Conservation (phyloP, 2,888 invertebrate genomes). For the Epicampocera succincta region DNA sequence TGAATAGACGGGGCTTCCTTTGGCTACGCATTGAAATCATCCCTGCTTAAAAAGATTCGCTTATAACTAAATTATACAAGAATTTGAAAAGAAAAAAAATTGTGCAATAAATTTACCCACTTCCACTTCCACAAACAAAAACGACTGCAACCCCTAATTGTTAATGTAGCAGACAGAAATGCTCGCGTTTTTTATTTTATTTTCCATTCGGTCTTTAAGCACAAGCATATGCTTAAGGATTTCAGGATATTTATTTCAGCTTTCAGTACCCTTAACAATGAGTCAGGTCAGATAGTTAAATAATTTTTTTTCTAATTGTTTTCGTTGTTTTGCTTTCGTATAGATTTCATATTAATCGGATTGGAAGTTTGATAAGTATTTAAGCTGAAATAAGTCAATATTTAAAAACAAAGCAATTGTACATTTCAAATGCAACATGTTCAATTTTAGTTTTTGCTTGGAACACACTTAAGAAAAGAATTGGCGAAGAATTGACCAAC, state of each 20-base stretch:
- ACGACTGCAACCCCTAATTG: constrained; percentile 53
- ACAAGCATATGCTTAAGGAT: constrained; percentile 67
- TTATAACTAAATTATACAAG: constrained; percentile 70
- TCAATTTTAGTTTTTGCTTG: constrained; percentile 65
- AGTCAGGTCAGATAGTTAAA: constrained; percentile 52
- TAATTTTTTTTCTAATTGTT: constrained; percentile 35
- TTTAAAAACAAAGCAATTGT: constrained; percentile 69
- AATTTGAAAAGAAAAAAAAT: constrained; percentile 50
- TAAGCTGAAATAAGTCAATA: constrained; percentile 62
- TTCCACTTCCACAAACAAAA: not conserved
- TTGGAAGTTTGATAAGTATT: constrained; percentile 43
- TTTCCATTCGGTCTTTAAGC: constrained; percentile 43
- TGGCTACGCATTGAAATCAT: constrained; percentile 30
- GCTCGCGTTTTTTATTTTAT: constrained; percentile 21
- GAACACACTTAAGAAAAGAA: no score
- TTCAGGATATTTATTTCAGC: constrained; percentile 55
- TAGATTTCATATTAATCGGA: constrained; percentile 66
- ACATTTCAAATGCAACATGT: constrained; percentile 73
- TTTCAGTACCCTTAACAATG: constrained; percentile 42
- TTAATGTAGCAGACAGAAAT: constrained; percentile 21
- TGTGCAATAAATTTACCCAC: constrained; percentile 11
- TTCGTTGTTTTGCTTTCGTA: constrained; percentile 50
- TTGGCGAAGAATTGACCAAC: no score
- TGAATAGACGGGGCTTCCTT: constrained; percentile 30
- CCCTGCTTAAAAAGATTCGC: constrained; percentile 49